phyloP scores from a whole-genome alignment of 2,797 vertebrate genomes.

The Catamblyrhynchus diadema region DNA sequence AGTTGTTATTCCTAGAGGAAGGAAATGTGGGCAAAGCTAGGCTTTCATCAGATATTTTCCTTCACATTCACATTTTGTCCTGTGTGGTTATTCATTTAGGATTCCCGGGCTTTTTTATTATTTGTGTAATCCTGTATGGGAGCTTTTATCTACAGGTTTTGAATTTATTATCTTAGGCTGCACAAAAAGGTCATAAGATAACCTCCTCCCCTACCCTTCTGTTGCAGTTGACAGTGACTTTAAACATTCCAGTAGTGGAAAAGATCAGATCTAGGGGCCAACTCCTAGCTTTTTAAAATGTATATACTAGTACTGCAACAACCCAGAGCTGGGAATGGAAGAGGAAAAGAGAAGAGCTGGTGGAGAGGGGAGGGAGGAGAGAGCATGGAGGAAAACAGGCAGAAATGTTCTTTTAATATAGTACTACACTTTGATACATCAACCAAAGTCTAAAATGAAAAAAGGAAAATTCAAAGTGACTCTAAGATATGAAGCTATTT shows the following conservation, averaged over 20 bases:
- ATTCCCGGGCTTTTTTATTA: conserved; percentile 7
- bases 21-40: background rate
- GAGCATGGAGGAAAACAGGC: background rate
- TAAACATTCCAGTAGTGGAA: conserved; percentile 24
- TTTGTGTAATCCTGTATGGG: conserved; percentile 22
- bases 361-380: background rate
- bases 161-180: conserved; percentile 39
- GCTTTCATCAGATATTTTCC: background rate
- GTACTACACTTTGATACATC: background rate
- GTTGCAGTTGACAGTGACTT: conserved; percentile 11
- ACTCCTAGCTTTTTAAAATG: background rate
- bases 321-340: background rate
- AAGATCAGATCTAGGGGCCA: conserved; percentile 12
- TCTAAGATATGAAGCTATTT: background rate
- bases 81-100: conserved; percentile 19
- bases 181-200: conserved; percentile 46
- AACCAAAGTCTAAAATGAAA: background rate
- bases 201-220: conserved; percentile 36
- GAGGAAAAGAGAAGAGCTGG: background rate
- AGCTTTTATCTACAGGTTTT: conserved; percentile 31
- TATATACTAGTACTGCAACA: background rate
- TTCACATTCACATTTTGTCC: background rate
- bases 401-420: conserved; percentile 2
- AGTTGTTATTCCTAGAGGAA: background rate
- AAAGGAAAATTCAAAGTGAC: background rate